A percentile compares a stretch with the other conserved stretches of the same genome.
These are phyloP conservation scores for Philhelius pedissequus DNA, from an alignment of 2,888 invertebrate species.

Conservation along the genomic window DNA sequence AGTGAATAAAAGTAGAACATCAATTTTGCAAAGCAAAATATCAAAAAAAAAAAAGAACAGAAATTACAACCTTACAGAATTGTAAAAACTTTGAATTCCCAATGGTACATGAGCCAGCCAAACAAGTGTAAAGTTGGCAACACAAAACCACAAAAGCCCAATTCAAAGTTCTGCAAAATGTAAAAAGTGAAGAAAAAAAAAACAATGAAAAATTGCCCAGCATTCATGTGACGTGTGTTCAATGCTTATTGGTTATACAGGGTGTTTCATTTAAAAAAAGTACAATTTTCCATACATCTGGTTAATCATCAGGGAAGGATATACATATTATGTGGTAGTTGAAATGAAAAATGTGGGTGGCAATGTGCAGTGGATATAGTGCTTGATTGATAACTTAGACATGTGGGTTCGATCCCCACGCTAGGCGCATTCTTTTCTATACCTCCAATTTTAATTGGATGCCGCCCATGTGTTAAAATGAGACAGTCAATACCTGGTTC, in stretches of 20 bases:
- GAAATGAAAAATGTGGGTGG: too few species aligned
- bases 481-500: too few species aligned
- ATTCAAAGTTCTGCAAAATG: conserved; percentile 29
- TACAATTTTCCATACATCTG: too few species aligned
- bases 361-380: too few species aligned
- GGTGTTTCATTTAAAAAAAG: background rate
- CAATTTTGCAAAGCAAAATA: background rate
- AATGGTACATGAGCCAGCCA: conserved; percentile 6
- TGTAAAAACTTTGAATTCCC: conserved; percentile 29
- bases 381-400: too few species aligned
- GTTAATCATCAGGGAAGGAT: too few species aligned
- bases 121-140: conserved; percentile 42
- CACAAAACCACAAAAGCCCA: conserved; percentile 55
- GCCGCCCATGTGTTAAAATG: too few species aligned
- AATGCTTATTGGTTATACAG: background rate
- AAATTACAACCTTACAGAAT: background rate
- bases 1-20: conserved; percentile 16
- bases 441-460: too few species aligned
- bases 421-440: too few species aligned
- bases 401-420: too few species aligned
- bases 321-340: too few species aligned
- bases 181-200: background rate
- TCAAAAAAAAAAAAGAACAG: background rate
- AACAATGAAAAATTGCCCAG: background rate
- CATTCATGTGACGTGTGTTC: conserved; percentile 9